phyloP scores from a whole-genome alignment of 2,888 invertebrate genomes.

The Cryptus viduatorius region DNA sequence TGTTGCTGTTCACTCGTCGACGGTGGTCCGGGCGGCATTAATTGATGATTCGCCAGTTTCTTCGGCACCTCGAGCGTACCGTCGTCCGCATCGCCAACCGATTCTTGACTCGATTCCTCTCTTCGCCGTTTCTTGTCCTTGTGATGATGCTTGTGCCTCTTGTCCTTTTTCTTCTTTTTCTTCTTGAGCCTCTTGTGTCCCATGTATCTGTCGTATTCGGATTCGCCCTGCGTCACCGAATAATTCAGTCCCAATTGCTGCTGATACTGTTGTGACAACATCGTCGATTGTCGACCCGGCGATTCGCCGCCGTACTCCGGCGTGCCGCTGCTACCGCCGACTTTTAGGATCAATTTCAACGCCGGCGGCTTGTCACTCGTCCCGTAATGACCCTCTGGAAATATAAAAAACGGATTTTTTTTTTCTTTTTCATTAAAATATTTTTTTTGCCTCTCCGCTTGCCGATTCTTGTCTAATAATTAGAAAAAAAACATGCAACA shows the following conservation, averaged over 20 bases:
- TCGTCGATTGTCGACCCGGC: slow-evolving; percentile 78
- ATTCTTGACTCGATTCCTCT: slow-evolving; percentile 88
- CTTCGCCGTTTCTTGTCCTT: slow-evolving; percentile 88
- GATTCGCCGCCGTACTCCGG: slow-evolving; percentile 86
- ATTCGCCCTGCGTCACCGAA: slow-evolving; percentile 80
- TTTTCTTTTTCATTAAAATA: slow-evolving; percentile 13
- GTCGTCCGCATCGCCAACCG: slow-evolving; percentile 87
- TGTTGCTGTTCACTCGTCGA: slow-evolving; percentile 48
- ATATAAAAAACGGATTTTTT: not conserved
- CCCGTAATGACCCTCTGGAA: slow-evolving; percentile 77
- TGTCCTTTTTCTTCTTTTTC: slow-evolving; percentile 92
- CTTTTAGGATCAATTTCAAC: slow-evolving; percentile 91
- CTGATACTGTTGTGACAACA: slow-evolving; percentile 82
- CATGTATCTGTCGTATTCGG: slow-evolving; percentile 82
- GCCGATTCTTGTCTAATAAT: too few relatives aligned
- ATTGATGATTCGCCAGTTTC: slow-evolving; percentile 78
- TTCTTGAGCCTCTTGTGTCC: slow-evolving; percentile 91
- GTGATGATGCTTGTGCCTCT: slow-evolving; percentile 91
- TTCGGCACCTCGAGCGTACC: slow-evolving; percentile 83
- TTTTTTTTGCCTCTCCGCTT: not conserved
- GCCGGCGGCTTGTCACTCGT: slow-evolving; percentile 86
- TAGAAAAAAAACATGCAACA: too few relatives aligned
- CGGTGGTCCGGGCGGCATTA: slow-evolving; percentile 73
- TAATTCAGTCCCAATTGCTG: slow-evolving; percentile 84
- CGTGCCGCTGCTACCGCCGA: slow-evolving; percentile 89